Conservation (phyloP, 2,888 invertebrate genomes). For the Orgyia antiqua region DNA sequence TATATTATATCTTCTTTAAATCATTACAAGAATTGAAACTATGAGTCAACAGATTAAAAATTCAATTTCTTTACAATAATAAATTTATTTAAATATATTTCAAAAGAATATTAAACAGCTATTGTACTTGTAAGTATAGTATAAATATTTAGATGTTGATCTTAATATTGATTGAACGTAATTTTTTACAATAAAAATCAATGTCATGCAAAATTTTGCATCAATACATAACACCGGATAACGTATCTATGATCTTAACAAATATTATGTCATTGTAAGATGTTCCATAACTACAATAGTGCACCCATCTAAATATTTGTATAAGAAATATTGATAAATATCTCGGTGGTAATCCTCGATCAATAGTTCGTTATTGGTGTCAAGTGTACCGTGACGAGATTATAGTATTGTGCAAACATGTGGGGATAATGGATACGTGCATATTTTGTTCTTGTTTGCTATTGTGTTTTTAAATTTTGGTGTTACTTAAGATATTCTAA, state of each 20-base stretch:
- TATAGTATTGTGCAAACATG: slow-evolving; percentile 66
- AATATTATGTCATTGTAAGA: slow-evolving; percentile 63
- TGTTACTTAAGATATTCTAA: too few relatives aligned
- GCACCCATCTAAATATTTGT: slow-evolving; percentile 52
- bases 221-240: slow-evolving; percentile 46
- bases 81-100: too few relatives aligned
- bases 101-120: too few relatives aligned
- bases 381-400: slow-evolving; percentile 74
- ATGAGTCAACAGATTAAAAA: too few relatives aligned
- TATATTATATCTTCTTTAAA: too few relatives aligned
- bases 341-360: slow-evolving; percentile 58
- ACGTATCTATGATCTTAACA: slow-evolving; percentile 46
- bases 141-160: too few relatives aligned
- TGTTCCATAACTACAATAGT: slow-evolving; percentile 31
- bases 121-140: too few relatives aligned
- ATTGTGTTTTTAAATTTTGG: background rate
- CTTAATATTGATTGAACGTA: too few relatives aligned
- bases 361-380: slow-evolving; percentile 59
- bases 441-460: slow-evolving; percentile 12
- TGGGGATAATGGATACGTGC: slow-evolving; percentile 17
- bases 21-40: too few relatives aligned
- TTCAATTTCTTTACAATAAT: too few relatives aligned
- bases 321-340: slow-evolving; percentile 64
- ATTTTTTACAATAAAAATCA: slow-evolving; percentile 25
- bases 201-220: slow-evolving; percentile 49